Base-by-base conservation (phyloP, 1,140 invertebrate species). In the Scaptomyza pallida region DNA sequence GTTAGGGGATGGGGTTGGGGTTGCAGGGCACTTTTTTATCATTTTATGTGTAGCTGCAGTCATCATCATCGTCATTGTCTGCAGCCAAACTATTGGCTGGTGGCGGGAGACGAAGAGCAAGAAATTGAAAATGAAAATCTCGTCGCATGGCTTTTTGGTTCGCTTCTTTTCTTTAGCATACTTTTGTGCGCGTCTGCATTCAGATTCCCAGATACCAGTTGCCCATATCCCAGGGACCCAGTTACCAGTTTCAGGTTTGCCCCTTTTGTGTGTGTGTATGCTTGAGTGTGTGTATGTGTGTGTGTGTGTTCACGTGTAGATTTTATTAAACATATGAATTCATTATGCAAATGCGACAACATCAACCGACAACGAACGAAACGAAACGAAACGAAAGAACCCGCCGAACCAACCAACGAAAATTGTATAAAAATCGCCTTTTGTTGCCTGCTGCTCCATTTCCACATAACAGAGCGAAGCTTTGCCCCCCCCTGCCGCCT, bases 251-350 rank as follows among this genome's bases (percentile, higher is more conserved):
- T 70, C 75, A 52, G 44, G 54, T 69, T 82, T 68, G 52, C 59
- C 72, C 72, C 68, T 72, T 72, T 57, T 72, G 59, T 55, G 45
- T 23, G 30, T 41, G 44, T 74, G 56, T 35, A n/a, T 56, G 10
- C 52, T 17, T 19, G 33, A 19, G 33, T 23, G 45, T 19, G 15
- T 21, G 13, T 30, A 4, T 19, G 17, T 26, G 26, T 54, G 55
- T 76, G 65, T 77, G 73, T 76, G 67, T 78, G 76, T 77, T 81
- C 82, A 81, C 78, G 78, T 88, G 82, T 88, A 78, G 77, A 88
- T 86, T 89, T 89, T 89, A 89, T 89, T 89, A 89, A 89, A 78
- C 88, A 85, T 85, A 90, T 90, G 88, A 90, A 90, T 89, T 85
- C 77, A 90, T 90, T 90, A 89, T 89, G 86, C 71, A 90, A 90